A percentile compares a stretch with the other conserved stretches of the same genome.
These are phyloP conservation scores for Neodiprion pinetum DNA, from an alignment of 1,140 invertebrate species.

Conservation along the genomic window DNA sequence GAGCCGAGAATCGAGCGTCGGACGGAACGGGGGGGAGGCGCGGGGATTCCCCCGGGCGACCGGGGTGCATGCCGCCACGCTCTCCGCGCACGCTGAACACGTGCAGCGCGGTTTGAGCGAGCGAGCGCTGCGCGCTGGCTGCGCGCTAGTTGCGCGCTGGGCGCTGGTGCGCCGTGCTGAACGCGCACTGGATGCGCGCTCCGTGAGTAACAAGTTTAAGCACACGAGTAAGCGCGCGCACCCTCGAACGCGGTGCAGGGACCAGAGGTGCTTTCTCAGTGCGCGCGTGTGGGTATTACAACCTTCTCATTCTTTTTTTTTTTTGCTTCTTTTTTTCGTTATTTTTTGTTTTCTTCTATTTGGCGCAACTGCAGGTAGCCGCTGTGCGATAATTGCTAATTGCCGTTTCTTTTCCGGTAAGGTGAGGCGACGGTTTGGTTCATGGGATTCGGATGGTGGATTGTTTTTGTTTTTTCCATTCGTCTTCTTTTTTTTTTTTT, in stretches of 20 bases:
- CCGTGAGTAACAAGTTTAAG: neutral
- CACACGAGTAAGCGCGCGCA: neutral
- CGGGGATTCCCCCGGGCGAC: conserved; percentile 30
- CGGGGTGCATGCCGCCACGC: conserved; percentile 47
- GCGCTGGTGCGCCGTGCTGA: neutral
- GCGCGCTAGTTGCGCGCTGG: neutral
- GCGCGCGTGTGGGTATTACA: conserved; percentile 12
- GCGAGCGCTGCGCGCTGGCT: neutral
- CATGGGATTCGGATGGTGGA: neutral
- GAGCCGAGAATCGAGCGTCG: conserved; percentile 16
- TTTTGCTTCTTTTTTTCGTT: conserved; percentile 10
- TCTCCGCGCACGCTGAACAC: conserved; percentile 49
- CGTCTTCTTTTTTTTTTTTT: no score
- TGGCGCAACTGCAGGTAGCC: no score
- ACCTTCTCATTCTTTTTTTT: conserved; percentile 2
- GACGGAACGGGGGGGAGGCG: conserved; percentile 13
- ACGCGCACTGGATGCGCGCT: neutral
- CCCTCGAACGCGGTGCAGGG: conserved; percentile 8
- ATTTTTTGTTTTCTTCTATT: neutral
- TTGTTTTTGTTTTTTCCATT: neutral
- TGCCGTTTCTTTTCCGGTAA: no score
- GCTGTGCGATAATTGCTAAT: no score
- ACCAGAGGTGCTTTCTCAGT: neutral
- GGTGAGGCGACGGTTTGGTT: neutral
- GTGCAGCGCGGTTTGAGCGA: neutral